Evolutionary conservation across 2,888 invertebrate genomes (phyloP).

Genomic region (Orthosia gracilis): DNA sequence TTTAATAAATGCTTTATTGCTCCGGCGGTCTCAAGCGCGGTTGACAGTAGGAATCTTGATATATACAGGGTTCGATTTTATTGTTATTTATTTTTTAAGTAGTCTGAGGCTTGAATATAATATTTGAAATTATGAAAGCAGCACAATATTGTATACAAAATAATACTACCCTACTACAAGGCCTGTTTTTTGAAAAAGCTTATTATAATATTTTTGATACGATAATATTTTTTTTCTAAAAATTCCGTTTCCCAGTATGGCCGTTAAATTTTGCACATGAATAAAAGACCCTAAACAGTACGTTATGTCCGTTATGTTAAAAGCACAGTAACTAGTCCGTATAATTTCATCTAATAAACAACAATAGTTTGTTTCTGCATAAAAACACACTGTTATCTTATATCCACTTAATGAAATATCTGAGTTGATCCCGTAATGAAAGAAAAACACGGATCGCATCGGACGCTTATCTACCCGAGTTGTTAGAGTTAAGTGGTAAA

Average conservation of each 20-base stretch:
- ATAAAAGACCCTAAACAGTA: too few relatives aligned
- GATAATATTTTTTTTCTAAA: too few relatives aligned
- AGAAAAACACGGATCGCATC: conserved; percentile 49
- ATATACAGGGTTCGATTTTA: conserved; percentile 3
- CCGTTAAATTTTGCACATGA: too few relatives aligned
- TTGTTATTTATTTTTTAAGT: not conserved
- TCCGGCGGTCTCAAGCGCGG: conserved; percentile 32
- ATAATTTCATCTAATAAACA: not conserved
- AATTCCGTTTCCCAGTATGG: too few relatives aligned
- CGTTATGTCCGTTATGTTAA: not conserved
- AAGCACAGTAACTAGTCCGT: not conserved
- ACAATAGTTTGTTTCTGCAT: conserved; percentile 9
- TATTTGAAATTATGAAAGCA: not conserved
- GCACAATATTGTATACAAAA: not conserved
- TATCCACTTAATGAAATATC: conserved; percentile 46
- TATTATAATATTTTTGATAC: too few relatives aligned
- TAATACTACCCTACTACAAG: too few relatives aligned
- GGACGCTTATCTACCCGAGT: conserved; percentile 37
- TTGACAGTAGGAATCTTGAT: conserved; percentile 37
- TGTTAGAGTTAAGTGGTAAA: conserved; percentile 48
- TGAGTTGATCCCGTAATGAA: conserved; percentile 52
- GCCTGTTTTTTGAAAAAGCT: too few relatives aligned
- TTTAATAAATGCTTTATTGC: conserved; percentile 52
- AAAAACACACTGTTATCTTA: conserved; percentile 23
- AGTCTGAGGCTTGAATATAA: not conserved